Conservation (phyloP, 2,113 vertebrate species). For the Pavo muticus region DNA sequence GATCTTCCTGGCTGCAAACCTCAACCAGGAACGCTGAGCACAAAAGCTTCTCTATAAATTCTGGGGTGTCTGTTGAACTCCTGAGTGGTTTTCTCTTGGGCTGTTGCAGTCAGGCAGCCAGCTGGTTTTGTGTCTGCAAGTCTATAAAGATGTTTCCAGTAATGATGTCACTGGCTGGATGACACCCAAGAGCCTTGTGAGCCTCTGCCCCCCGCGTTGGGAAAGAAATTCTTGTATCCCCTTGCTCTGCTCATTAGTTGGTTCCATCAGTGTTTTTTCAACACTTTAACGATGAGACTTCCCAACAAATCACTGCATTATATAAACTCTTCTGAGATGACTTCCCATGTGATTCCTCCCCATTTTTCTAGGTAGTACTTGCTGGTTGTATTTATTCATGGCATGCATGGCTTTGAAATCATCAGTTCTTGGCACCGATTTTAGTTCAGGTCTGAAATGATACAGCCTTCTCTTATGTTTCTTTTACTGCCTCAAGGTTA, state of each 20-base stretch:
- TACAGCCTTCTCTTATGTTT: not conserved
- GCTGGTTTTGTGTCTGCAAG: not conserved
- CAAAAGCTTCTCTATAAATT: not conserved
- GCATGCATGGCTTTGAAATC: not conserved
- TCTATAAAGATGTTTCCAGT: not conserved
- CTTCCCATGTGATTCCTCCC: not conserved
- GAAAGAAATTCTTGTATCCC: not conserved
- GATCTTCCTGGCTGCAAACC: not conserved
- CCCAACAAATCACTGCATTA: slow-evolving; percentile 21
- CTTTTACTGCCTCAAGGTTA: not conserved
- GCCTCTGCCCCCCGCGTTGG: not conserved
- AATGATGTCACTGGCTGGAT: not conserved
- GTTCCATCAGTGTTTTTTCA: not conserved
- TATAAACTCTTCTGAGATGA: not conserved
- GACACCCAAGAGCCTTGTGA: not conserved
- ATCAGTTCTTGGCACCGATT: accelerated
- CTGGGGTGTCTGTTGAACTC: accelerated
- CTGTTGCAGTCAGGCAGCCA: not conserved
- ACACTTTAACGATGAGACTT: not conserved
- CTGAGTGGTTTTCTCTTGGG: not conserved
- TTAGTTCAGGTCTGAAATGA: not conserved
- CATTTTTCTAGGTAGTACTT: not conserved
- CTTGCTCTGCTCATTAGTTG: not conserved
- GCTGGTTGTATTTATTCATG: not conserved
- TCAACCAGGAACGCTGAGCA: accelerated